These are phyloP conservation scores for Apoda limacodes DNA, from an alignment of 2,888 invertebrate species.

Conservation along the genomic window DNA sequence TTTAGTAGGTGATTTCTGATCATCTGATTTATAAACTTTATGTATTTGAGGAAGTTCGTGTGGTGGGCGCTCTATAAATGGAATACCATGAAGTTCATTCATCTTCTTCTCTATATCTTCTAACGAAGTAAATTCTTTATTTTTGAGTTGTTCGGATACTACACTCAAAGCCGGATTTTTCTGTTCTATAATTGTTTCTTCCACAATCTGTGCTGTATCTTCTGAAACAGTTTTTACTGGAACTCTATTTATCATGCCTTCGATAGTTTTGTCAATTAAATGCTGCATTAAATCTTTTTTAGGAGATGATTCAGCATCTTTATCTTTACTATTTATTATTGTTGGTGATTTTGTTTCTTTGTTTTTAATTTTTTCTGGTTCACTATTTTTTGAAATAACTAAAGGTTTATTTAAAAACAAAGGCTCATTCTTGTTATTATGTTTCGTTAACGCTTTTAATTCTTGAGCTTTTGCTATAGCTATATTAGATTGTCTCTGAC, in stretches of 20 bases:
- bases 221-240: slow-evolving; percentile 30
- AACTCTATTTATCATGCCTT: slow-evolving; percentile 48
- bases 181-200: slow-evolving; percentile 23
- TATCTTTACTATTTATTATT: slow-evolving; percentile 10
- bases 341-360: slow-evolving; percentile 12
- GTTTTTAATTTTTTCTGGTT: slow-evolving; percentile 18
- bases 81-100: slow-evolving; percentile 60
- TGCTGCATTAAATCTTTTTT: slow-evolving; percentile 34
- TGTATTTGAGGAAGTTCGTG: slow-evolving; percentile 38
- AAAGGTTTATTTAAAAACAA: too few relatives aligned
- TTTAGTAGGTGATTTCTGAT: slow-evolving; percentile 27
- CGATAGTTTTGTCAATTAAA: slow-evolving; percentile 56
- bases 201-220: slow-evolving; percentile 23
- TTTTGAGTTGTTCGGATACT: slow-evolving; percentile 17
- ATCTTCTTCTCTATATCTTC: slow-evolving; percentile 60
- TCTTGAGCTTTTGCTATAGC: slow-evolving; percentile 40
- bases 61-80: slow-evolving; percentile 44
- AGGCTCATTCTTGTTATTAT: slow-evolving; percentile 36
- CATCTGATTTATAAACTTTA: slow-evolving; percentile 26
- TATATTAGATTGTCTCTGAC: slow-evolving; percentile 43
- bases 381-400: slow-evolving; percentile 15
- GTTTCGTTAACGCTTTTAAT: slow-evolving; percentile 25
- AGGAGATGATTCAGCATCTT: slow-evolving; percentile 12
- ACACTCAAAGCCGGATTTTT: slow-evolving; percentile 11
- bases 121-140: slow-evolving; percentile 26